phyloP scores from a whole-genome alignment of 2,888 invertebrate species.

The Idaea dimidiata region DNA sequence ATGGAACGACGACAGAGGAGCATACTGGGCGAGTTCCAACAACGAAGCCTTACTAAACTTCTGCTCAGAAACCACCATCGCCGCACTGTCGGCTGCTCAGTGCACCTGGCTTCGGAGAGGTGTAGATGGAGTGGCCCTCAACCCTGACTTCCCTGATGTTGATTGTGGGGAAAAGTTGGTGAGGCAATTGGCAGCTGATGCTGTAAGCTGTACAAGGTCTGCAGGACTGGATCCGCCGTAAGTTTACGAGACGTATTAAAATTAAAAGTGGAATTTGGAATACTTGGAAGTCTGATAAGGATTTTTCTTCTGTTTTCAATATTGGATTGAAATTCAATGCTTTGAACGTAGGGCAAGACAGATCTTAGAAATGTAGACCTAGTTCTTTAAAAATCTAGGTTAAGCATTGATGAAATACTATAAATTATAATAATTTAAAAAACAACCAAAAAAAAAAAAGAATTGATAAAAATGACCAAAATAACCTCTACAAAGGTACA shows the following conservation, averaged over 20 bases:
- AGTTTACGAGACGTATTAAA: constrained; percentile 33
- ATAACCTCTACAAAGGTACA: too few relatives aligned
- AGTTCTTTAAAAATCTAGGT: too few relatives aligned
- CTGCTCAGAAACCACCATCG: constrained; percentile 53
- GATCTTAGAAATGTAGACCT: too few relatives aligned
- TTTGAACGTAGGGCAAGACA: too few relatives aligned
- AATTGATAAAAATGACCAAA: too few relatives aligned
- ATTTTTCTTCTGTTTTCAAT: too few relatives aligned
- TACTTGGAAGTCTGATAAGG: neutral
- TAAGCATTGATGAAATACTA: too few relatives aligned
- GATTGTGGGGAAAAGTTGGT: constrained; percentile 53
- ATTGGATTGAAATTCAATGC: too few relatives aligned
- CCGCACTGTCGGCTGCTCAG: constrained; percentile 51
- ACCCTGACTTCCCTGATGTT: constrained; percentile 51
- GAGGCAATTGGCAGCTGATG: constrained; percentile 53
- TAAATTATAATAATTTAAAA: too few relatives aligned
- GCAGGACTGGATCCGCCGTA: constrained; percentile 58
- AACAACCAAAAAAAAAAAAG: too few relatives aligned
- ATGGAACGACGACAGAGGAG: constrained; percentile 50
- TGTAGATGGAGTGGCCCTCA: constrained; percentile 54
- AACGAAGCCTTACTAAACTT: constrained; percentile 58
- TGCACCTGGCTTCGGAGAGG: constrained; percentile 65
- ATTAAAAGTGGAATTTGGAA: neutral
- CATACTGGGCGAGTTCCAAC: constrained; percentile 47
- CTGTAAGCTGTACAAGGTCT: constrained; percentile 53